phyloP scores from a whole-genome alignment of 92 coral and sea anemone species.

The Ricordea florida region DNA sequence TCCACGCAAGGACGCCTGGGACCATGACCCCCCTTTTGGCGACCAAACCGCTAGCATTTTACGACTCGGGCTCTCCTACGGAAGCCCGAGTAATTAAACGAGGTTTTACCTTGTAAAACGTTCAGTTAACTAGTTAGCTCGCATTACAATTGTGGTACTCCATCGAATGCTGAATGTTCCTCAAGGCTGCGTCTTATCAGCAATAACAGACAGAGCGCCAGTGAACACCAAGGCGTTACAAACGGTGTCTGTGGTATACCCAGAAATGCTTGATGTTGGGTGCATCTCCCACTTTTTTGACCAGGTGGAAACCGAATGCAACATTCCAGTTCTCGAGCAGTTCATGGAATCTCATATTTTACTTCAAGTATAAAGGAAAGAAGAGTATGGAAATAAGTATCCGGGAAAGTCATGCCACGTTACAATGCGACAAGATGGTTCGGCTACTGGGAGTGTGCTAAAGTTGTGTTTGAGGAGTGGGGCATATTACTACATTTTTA shows the following conservation, averaged over 20 bases:
- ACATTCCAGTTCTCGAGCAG: too few species aligned
- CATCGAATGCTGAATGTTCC: conserved; percentile 34
- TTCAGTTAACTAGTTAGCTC: conserved; percentile 18
- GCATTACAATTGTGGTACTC: conserved; percentile 11
- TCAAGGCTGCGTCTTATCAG: conserved; percentile 20
- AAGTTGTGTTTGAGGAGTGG: conserved; percentile 33
- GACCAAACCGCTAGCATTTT: too few species aligned
- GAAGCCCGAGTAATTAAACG: too few species aligned
- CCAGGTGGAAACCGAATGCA: background rate
- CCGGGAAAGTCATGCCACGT: conserved; percentile 11
- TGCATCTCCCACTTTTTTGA: conserved; percentile 27
- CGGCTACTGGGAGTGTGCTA: conserved; percentile 35
- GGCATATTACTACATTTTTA: conserved; percentile 21
- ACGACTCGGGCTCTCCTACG: too few species aligned
- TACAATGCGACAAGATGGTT: conserved; percentile 49
- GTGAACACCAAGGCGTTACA: conserved; percentile 2
- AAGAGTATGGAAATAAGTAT: too few species aligned
- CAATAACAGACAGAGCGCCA: conserved; percentile 45
- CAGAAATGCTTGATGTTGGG: conserved; percentile 19
- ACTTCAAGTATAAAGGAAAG: too few species aligned
- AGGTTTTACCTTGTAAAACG: conserved; percentile 19
- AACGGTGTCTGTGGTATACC: conserved; percentile 25
- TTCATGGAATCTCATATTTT: too few species aligned
- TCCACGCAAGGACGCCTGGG: too few species aligned
- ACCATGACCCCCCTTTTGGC: too few species aligned